phyloP scores from a whole-genome alignment of 2,888 invertebrate species.

The Pedicia rivosa region DNA sequence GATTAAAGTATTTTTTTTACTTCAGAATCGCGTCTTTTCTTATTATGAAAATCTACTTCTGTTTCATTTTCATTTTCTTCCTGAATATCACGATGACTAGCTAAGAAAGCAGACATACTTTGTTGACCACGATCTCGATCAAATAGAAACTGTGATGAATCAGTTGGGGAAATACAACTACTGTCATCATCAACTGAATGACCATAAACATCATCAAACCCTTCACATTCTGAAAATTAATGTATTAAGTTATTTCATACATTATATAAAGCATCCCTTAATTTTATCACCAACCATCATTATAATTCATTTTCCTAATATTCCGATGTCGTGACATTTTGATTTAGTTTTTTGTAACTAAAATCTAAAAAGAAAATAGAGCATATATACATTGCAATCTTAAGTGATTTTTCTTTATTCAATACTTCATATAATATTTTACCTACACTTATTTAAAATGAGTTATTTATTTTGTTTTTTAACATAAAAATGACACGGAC shows the following conservation, averaged over 20 bases:
- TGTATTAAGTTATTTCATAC: conserved; percentile 8
- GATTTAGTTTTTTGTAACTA: too few species aligned
- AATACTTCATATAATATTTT: too few species aligned
- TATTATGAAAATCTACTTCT: conserved; percentile 27
- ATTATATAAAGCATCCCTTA: conserved; percentile 6
- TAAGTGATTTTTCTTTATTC: too few species aligned
- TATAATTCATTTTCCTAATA: conserved; percentile 67
- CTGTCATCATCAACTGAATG: conserved; percentile 93
- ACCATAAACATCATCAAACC: conserved; percentile 73
- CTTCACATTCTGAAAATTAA: conserved; percentile 59
- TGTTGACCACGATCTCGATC: conserved; percentile 60
- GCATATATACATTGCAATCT: too few species aligned
- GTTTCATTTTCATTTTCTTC: conserved; percentile 54
- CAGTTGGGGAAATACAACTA: conserved; percentile 77
- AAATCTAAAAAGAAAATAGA: too few species aligned
- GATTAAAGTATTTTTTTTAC: conserved; percentile 15
- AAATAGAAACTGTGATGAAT: conserved; percentile 69
- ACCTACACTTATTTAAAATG: too few species aligned
- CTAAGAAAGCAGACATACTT: conserved; percentile 59
- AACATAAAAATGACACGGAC: too few species aligned
- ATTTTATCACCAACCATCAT: conserved; percentile 42
- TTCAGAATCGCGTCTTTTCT: conserved; percentile 33
- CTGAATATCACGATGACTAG: conserved; percentile 45
- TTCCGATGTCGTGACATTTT: conserved; percentile 79
- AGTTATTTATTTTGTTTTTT: too few species aligned